These are phyloP conservation scores for Megalops cyprinoides DNA, from an alignment of 2,797 vertebrate species.

Conservation along the genomic window DNA sequence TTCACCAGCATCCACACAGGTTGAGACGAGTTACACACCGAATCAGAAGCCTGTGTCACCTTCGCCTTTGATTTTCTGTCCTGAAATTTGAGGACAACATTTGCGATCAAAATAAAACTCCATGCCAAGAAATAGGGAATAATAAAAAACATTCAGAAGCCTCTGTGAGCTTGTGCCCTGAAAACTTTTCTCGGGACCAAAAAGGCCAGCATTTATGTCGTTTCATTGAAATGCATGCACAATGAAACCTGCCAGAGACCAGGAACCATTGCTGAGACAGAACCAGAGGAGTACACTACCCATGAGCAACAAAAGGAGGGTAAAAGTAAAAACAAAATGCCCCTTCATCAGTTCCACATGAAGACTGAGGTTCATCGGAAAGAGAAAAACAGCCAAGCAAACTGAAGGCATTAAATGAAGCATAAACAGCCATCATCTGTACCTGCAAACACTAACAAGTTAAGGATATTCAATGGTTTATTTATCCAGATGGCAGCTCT, in stretches of 20 bases:
- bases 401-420: not conserved
- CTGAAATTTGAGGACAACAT: not conserved
- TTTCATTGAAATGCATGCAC: not conserved
- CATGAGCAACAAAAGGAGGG: not conserved
- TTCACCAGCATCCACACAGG: not conserved
- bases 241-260: not conserved
- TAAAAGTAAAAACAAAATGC: not conserved
- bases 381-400: not conserved
- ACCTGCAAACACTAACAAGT: not conserved
- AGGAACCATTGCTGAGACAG: not conserved
- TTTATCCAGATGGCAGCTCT: too few relatives aligned
- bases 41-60: not conserved
- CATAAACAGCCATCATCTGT: not conserved
- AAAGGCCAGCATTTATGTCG: not conserved
- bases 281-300: not conserved
- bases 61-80: not conserved
- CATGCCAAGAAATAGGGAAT: not conserved
- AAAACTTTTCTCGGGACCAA: not conserved
- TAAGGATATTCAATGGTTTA: not conserved
- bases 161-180: not conserved
- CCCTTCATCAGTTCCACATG: not conserved
- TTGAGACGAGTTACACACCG: not conserved
- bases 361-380: not conserved
- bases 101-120: not conserved
- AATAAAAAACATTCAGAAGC: not conserved